Evolutionary conservation across 1,140 invertebrate genomes (phyloP).

Genomic region (Drosophila kikkawai): DNA sequence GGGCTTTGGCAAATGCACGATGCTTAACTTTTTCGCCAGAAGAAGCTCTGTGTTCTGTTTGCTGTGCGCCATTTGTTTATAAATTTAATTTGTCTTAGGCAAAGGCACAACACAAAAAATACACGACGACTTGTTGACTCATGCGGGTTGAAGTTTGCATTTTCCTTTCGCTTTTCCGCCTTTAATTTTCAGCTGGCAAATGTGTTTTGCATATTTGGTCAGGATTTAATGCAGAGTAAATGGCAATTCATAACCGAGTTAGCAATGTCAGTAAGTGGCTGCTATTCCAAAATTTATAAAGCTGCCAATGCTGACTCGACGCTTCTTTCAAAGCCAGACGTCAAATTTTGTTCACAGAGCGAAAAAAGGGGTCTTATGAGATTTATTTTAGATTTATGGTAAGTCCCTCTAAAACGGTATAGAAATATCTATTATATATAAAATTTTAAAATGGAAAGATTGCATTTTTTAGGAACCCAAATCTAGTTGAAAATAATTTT

Average conservation of each 20-base stretch:
- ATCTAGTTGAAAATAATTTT: not conserved
- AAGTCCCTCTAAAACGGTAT: no score
- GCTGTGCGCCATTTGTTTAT: slow-evolving; percentile 77
- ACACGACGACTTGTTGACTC: slow-evolving; percentile 56
- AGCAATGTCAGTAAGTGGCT: slow-evolving; percentile 7
- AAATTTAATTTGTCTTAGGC: slow-evolving; percentile 79
- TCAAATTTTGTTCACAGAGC: not conserved
- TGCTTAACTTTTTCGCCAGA: slow-evolving; percentile 56
- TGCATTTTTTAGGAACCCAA: not conserved
- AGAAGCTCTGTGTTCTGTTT: slow-evolving; percentile 59
- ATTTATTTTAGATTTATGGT: no score
- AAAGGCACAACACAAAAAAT: slow-evolving; percentile 45
- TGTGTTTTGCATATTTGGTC: slow-evolving; percentile 65
- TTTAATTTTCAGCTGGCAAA: slow-evolving; percentile 45
- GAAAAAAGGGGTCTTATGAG: not conserved
- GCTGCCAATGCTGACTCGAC: slow-evolving; percentile 30
- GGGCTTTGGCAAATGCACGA: slow-evolving; percentile 53
- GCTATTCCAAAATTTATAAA: slow-evolving; percentile 23
- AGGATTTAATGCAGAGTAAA: slow-evolving; percentile 54
- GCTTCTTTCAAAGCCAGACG: slow-evolving; percentile 3
- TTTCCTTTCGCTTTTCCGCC: slow-evolving; percentile 33
- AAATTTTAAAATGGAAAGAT: no score
- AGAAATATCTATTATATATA: not conserved
- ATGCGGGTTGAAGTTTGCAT: slow-evolving; percentile 26
- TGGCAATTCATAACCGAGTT: slow-evolving; percentile 29